A percentile compares a stretch with the other conserved stretches of the same genome.
phyloP scores from a whole-genome alignment of 2,113 vertebrate species.

The Monopterus albus region DNA sequence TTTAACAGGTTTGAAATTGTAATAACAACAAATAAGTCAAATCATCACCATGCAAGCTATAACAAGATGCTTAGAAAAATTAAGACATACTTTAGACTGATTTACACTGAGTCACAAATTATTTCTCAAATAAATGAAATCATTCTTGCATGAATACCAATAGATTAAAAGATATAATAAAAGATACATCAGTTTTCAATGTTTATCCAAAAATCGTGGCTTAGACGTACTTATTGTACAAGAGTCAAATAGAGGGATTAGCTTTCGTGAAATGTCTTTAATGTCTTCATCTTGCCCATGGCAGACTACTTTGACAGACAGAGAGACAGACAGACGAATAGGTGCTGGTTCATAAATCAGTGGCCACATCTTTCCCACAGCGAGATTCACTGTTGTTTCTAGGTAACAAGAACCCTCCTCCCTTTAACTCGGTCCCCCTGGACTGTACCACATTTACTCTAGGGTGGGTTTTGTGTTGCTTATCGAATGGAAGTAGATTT shows the following conservation, averaged over 20 bases:
- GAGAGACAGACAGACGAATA: constrained; percentile 48
- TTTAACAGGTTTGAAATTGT: neutral
- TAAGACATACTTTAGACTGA: no score
- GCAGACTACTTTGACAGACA: constrained; percentile 62
- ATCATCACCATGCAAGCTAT: neutral
- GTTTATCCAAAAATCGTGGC: neutral
- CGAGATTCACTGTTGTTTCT: constrained; percentile 82
- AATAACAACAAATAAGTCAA: neutral
- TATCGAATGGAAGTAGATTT: neutral
- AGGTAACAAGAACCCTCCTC: constrained; percentile 79
- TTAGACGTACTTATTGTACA: neutral
- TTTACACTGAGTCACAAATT: no score
- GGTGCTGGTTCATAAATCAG: constrained; percentile 74
- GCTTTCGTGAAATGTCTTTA: no score
- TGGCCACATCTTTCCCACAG: constrained; percentile 68
- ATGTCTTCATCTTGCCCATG: no score
- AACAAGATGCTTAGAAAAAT: neutral
- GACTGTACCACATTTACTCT: constrained; percentile 70
- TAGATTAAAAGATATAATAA: neutral
- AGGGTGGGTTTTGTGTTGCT: constrained; percentile 23
- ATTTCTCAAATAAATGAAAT: neutral
- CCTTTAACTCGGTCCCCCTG: constrained; percentile 68
- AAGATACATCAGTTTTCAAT: neutral
- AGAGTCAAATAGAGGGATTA: neutral
- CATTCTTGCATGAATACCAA: neutral